These are phyloP conservation scores for Ennomos quercinarius DNA, from an alignment of 2,888 invertebrate species.

Conservation along the genomic window DNA sequence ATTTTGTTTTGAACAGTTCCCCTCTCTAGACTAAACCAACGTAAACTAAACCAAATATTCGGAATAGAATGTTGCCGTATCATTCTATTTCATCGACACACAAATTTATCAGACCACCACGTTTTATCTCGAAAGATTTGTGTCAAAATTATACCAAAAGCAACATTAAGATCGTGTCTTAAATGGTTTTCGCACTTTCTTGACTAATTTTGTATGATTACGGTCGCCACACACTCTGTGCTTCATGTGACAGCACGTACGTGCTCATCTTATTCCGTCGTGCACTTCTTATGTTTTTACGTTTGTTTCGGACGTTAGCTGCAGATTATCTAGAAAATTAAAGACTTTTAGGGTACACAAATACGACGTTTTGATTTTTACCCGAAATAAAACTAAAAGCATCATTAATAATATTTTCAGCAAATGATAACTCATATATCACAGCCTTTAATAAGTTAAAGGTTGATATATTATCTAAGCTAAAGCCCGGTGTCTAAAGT, in stretches of 20 bases:
- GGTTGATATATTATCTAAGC: too few relatives aligned
- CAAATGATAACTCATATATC: too few relatives aligned
- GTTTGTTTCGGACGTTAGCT: too few relatives aligned
- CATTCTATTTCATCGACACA: slow-evolving; percentile 11
- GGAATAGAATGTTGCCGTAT: slow-evolving; percentile 12
- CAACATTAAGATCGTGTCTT: slow-evolving; percentile 13
- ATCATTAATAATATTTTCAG: too few relatives aligned
- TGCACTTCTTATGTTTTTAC: too few relatives aligned
- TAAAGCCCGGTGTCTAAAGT: too few relatives aligned
- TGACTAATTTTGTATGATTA: slow-evolving; percentile 21
- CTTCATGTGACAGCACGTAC: not conserved
- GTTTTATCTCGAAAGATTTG: slow-evolving; percentile 16
- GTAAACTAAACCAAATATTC: slow-evolving; percentile 3
- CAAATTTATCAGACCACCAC: slow-evolving; percentile 21
- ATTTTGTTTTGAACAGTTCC: slow-evolving; percentile 3
- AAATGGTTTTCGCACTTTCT: slow-evolving; percentile 25
- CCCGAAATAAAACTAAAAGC: too few relatives aligned
- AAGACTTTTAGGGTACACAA: too few relatives aligned
- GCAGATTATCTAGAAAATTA: too few relatives aligned
- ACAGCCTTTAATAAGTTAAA: too few relatives aligned
- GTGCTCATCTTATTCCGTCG: too few relatives aligned
- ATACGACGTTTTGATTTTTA: too few relatives aligned
- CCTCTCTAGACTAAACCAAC: not conserved
- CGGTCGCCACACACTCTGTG: not conserved
- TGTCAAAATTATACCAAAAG: slow-evolving; percentile 18